Evolutionary conservation across 2,888 invertebrate genomes (phyloP), one percentile per base, ranked within the genome.

Genomic region (Luffia ferchaultella): DNA sequence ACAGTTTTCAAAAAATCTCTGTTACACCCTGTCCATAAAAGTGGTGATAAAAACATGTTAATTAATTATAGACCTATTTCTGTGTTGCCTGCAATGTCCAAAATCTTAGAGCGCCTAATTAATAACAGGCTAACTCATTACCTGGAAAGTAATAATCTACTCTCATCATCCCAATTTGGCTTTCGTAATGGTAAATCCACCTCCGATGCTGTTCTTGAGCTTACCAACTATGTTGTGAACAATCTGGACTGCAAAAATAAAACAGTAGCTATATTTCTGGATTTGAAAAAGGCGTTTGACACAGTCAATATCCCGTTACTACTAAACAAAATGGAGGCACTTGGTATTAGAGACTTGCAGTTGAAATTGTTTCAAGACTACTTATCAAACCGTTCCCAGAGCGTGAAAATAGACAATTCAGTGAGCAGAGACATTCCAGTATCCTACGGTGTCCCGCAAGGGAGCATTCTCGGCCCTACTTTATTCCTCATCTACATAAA

Each of bases 401-500:
- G 48, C n/a, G 48, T 50, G 5, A 46, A n/a, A 17, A 57, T 42
- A 3, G 5, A 17, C n/a, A 42, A 17, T 42, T n/a, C 3, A 5
- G 7, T 7, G 7, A 42, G 43, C n/a, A n/a, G 52, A 48, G 40
- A 42, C 2, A 9, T 47, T 1, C 12, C 30, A 1, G 46, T 47
- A 2, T 44, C 42, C 16, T 52, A 50, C 16, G 50, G 53, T 15
- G 50, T 53, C 17, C 54, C 51, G 3, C 55, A 55, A 45, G 52
- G 52, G 2, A 56, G 52, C 18, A 50, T 54, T n/a, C 17, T 55
- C 2, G 55, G 54, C 5, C 57, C 55, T 18, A 55, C 51, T 2
- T 43, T 30, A 54, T 54, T 54, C 18, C 20, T 54, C 20, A 42
- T 50, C 2, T 56, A 51, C 16, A 45, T 55, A 2, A 54, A 51